Percentiles rank a stretch among this genome's conserved stretches.
Conservation (phyloP, 2,797 vertebrate genomes). For the Squalus acanthias region DNA sequence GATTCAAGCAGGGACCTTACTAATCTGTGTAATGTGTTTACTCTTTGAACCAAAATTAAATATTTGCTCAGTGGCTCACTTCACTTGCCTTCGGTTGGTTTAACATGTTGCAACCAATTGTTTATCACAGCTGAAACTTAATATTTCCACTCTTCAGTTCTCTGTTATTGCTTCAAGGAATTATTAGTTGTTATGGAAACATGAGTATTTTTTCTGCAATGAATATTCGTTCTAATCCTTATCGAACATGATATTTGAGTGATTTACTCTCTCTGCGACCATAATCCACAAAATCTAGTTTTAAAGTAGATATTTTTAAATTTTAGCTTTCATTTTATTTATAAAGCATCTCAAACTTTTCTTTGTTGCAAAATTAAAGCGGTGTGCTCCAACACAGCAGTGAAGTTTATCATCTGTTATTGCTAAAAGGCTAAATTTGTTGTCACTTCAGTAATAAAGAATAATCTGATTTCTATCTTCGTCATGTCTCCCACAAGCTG, state of each 20-base stretch:
- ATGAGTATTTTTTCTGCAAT: neutral
- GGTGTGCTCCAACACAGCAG: neutral
- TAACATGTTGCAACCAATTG: neutral
- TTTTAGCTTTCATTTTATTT: neutral
- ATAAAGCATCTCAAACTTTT: too few species aligned
- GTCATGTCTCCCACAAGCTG: neutral
- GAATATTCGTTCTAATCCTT: neutral
- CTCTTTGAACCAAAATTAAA: neutral
- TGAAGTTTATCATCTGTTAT: neutral
- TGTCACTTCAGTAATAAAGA: neutral
- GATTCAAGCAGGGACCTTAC: neutral
- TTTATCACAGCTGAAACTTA: neutral
- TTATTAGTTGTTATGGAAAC: conserved; percentile 25
- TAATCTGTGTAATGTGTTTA: neutral
- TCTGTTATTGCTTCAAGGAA: neutral
- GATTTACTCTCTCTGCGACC: neutral
- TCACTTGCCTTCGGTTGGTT: neutral
- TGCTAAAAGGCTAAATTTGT: neutral
- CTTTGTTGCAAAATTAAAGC: neutral
- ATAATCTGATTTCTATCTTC: conserved; percentile 15
- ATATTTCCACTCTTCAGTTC: conserved; percentile 9
- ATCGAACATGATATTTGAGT: conserved; percentile 3
- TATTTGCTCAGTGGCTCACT: neutral
- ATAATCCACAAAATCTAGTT: neutral
- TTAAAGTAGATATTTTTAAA: neutral